phyloP scores from a whole-genome alignment of 2,113 vertebrate species.

The Regulus satrapa region DNA sequence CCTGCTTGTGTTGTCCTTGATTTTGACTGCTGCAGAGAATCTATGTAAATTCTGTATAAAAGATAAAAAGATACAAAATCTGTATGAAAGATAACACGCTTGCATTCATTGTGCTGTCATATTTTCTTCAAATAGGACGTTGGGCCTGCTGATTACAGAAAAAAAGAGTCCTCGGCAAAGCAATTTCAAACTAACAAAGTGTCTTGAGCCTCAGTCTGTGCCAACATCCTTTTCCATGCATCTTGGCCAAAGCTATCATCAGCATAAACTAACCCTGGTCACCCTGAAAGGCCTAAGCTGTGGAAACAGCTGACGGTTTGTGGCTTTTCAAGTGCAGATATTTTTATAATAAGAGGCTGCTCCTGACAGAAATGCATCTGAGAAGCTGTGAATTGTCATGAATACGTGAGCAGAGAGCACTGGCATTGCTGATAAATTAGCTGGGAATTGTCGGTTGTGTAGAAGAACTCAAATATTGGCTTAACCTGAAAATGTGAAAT shows the following conservation, averaged over 20 bases:
- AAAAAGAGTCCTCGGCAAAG: background rate
- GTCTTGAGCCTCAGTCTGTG: background rate
- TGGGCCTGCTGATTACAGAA: background rate
- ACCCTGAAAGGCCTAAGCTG: background rate
- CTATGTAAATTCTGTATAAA: background rate
- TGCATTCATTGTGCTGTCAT: background rate
- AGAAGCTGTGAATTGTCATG: background rate
- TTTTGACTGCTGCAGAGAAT: background rate
- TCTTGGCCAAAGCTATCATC: background rate
- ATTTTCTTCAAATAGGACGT: background rate
- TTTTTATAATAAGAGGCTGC: background rate
- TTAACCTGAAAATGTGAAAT: conserved; percentile 3
- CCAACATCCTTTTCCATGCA: background rate
- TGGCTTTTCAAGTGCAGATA: background rate
- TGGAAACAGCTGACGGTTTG: background rate
- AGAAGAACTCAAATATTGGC: background rate
- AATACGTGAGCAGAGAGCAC: background rate
- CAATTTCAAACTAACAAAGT: background rate
- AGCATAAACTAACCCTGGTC: background rate
- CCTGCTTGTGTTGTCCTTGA: background rate
- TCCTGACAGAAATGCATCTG: background rate
- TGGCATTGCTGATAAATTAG: background rate
- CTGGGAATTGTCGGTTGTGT: background rate
- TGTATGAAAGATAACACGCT: background rate
- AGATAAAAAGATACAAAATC: background rate